Evolutionary conservation across 2,113 vertebrate genomes (phyloP).

Genomic region (Aldabrachelys gigantea): DNA sequence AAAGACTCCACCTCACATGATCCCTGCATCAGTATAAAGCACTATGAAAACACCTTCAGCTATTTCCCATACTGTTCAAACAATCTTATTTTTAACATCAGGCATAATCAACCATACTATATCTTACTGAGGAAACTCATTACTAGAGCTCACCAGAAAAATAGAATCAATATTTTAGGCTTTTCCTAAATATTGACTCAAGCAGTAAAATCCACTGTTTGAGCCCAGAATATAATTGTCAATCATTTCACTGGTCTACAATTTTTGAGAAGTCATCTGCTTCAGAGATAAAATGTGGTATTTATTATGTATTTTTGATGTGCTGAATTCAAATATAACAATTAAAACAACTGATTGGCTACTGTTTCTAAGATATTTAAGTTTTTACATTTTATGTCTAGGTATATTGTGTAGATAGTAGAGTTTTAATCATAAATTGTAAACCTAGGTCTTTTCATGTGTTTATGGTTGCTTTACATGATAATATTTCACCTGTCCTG

Average conservation of each 20-base stretch:
- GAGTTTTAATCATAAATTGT: no score
- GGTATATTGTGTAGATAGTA: no score
- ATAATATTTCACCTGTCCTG: no score
- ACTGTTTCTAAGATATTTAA: no score
- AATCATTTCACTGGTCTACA: not conserved
- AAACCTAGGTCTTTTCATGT: no score
- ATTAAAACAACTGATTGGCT: no score
- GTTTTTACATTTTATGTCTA: no score
- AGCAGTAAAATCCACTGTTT: not conserved
- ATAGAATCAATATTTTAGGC: not conserved
- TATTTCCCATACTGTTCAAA: not conserved
- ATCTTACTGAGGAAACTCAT: not conserved
- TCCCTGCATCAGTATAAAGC: not conserved
- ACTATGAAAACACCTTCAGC: not conserved
- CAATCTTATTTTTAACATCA: not conserved
- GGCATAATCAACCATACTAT: not conserved
- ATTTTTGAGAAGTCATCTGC: no score
- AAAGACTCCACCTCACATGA: not conserved
- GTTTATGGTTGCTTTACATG: no score
- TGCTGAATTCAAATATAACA: no score
- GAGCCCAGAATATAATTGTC: not conserved
- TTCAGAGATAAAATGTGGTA: no score
- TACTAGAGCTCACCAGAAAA: not conserved
- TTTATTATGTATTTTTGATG: no score
- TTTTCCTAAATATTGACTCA: not conserved